Conservation (phyloP, 2,797 vertebrate genomes). For the Acomys russatus region DNA sequence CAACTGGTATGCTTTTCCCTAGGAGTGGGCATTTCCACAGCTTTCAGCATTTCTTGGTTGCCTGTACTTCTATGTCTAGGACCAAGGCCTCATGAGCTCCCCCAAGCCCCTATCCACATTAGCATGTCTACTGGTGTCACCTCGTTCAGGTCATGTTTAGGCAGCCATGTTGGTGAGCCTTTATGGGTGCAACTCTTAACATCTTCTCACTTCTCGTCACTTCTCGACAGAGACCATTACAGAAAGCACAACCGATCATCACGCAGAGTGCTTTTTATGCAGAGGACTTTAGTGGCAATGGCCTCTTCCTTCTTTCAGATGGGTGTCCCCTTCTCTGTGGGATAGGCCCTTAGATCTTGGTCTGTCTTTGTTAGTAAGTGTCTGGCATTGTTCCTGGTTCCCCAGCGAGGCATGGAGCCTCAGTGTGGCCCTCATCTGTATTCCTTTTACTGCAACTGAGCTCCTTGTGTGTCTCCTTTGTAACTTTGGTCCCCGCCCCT, state of each 20-base stretch:
- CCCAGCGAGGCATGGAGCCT: not conserved
- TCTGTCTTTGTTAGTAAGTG: not conserved
- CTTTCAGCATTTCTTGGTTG: not conserved
- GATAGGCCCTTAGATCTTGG: not conserved
- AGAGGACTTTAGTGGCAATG: not conserved
- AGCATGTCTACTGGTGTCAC: not conserved
- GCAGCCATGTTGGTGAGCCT: not conserved
- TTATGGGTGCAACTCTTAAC: not conserved
- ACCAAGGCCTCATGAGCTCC: not conserved
- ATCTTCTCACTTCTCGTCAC: not conserved
- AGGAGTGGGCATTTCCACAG: not conserved
- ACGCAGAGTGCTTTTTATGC: not conserved
- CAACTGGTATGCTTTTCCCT: not conserved
- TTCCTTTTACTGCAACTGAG: not conserved
- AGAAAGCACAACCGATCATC: not conserved
- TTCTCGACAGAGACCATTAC: not conserved
- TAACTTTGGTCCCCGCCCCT: not conserved
- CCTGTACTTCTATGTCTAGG: not conserved
- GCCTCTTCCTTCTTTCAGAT: not conserved
- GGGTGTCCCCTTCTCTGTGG: not conserved
- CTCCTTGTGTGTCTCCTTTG: not conserved
- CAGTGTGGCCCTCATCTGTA: not conserved
- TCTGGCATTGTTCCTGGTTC: no score
- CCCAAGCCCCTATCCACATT: not conserved
- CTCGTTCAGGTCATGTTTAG: not conserved